Evolutionary conservation across 2,113 vertebrate species (phyloP).

Genomic region (Eulemur macaco): DNA sequence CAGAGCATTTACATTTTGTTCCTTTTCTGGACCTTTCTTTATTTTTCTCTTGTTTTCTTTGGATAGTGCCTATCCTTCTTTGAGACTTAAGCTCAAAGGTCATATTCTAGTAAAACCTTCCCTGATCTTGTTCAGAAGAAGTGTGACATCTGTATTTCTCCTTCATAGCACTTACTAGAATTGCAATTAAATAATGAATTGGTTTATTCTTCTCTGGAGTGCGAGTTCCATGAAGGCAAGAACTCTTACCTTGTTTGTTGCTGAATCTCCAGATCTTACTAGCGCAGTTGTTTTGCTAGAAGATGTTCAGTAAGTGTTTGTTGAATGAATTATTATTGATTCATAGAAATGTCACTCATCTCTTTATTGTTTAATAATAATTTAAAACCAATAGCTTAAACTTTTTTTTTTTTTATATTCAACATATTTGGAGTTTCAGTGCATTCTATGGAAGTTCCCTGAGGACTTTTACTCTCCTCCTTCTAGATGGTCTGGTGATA

Average conservation of each 20-base stretch:
- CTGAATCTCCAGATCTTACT: neutral
- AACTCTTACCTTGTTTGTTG: neutral
- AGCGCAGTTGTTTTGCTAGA: constrained; percentile 9
- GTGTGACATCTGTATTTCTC: neutral
- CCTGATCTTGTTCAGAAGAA: neutral
- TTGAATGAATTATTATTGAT: constrained; percentile 33
- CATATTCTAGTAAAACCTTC: neutral
- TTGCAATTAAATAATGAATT: constrained; percentile 9
- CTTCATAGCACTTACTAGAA: neutral
- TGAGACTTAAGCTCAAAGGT: neutral
- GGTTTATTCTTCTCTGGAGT: constrained; percentile 30
- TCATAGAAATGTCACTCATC: neutral
- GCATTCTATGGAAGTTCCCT: neutral
- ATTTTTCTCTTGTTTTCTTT: constrained; percentile 10
- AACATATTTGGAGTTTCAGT: neutral
- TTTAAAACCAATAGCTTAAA: neutral
- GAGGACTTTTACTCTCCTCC: neutral
- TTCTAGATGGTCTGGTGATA: neutral
- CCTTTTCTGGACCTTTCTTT: neutral
- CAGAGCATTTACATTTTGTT: neutral
- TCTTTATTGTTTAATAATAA: constrained; percentile 12
- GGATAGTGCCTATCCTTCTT: neutral
- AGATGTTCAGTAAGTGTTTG: constrained; percentile 36
- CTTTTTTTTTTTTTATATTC: neutral
- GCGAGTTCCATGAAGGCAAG: neutral